Conservation (phyloP, 2,113 vertebrate species). For the Ictalurus punctatus region DNA sequence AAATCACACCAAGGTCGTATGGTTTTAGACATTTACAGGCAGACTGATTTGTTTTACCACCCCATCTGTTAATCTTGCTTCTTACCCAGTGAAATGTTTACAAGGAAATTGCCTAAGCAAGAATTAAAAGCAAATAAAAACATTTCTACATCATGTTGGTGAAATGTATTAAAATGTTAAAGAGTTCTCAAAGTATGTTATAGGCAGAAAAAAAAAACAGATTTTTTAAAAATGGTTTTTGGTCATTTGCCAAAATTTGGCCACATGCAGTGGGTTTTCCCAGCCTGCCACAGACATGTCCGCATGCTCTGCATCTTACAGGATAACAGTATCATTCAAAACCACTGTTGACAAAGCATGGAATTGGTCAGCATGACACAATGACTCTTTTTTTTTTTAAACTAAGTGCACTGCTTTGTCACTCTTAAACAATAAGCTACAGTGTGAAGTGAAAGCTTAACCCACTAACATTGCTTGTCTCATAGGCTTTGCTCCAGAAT, state of each 20-base stretch:
- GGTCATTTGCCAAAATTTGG: background rate
- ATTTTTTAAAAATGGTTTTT: background rate
- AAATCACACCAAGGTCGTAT: background rate
- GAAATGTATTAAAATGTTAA: background rate
- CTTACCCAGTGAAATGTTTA: background rate
- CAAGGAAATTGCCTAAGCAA: background rate
- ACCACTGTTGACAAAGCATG: constrained; percentile 7
- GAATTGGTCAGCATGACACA: background rate
- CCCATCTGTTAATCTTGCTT: background rate
- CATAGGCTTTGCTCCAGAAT: constrained; percentile 74
- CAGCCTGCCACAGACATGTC: background rate
- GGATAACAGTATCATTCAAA: background rate
- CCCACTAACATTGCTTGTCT: constrained; percentile 67
- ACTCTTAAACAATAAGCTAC: background rate
- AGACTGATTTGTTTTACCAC: background rate
- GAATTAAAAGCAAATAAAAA: background rate
- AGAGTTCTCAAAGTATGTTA: background rate
- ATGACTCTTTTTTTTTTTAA: background rate
- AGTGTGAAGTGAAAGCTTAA: constrained; percentile 52
- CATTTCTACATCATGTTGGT: background rate
- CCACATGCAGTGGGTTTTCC: background rate
- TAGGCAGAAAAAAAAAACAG: background rate
- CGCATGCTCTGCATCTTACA: constrained; percentile 23
- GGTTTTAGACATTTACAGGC: background rate
- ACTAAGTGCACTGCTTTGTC: background rate